Conservation (phyloP, 1,140 invertebrate species). For the Trichoplusia ni region DNA sequence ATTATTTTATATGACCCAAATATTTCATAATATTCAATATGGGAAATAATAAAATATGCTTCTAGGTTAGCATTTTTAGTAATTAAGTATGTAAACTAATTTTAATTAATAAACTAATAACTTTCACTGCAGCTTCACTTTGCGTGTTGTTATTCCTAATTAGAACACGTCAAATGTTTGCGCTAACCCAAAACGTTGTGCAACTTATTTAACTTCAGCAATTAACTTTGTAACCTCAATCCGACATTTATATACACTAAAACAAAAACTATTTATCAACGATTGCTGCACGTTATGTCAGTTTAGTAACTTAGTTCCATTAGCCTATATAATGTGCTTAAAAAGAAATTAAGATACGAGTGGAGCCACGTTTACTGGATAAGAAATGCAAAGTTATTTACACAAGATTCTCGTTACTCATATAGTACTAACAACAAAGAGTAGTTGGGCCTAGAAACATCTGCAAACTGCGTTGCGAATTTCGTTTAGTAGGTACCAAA, state of each 20-base stretch:
- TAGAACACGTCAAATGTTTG: neutral
- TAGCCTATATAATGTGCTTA: no score
- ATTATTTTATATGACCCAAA: no score
- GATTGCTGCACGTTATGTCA: no score
- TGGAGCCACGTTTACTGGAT: no score
- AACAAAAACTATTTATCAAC: neutral
- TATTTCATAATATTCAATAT: no score
- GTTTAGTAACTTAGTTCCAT: no score
- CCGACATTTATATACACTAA: neutral
- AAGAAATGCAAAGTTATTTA: no score
- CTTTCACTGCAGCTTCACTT: constrained; percentile 3
- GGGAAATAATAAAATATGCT: no score
- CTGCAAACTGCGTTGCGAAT: constrained; percentile 23
- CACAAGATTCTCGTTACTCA: no score
- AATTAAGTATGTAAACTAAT: neutral
- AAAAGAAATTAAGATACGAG: no score
- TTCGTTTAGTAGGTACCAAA: no score
- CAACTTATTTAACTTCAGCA: neutral
- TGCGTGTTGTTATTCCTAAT: neutral
- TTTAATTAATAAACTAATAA: neutral
- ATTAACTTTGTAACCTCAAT: neutral
- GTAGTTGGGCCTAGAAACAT: neutral
- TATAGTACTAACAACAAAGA: no score
- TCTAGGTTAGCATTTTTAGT: neutral
- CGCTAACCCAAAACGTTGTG: neutral